Conservation (phyloP, 2,888 invertebrate genomes). For the Neoscelio sp. region DNA sequence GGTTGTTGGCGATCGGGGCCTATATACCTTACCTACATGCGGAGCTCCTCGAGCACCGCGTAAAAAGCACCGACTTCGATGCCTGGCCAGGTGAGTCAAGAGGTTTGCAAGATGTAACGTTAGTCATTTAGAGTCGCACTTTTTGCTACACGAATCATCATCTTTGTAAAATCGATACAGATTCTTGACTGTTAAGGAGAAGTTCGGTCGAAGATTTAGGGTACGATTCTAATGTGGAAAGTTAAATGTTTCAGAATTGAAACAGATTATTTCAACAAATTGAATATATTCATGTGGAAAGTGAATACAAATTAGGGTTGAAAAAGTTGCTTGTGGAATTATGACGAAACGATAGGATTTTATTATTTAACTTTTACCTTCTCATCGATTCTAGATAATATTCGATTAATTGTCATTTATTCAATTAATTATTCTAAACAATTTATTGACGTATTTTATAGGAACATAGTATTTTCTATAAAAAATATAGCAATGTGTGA, state of each 20-base stretch:
- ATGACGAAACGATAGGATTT: no score
- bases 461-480: no score
- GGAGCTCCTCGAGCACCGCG: conserved; percentile 50
- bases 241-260: conserved; percentile 3
- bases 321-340: conserved; percentile 47
- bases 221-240: conserved; percentile 32
- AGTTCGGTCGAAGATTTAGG: conserved; percentile 13
- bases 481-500: no score
- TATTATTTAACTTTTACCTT: no score
- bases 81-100: conserved; percentile 49
- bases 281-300: conserved; percentile 52
- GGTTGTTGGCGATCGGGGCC: conserved; percentile 80
- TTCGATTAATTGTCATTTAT: no score
- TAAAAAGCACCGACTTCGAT: conserved; percentile 58
- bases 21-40: conserved; percentile 66
- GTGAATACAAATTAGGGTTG: conserved; percentile 55
- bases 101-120: conserved; percentile 47
- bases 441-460: no score
- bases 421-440: no score
- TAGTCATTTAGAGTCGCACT: conserved; percentile 43
- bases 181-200: conserved; percentile 24
- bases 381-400: no score
- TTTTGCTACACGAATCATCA: conserved; percentile 53
- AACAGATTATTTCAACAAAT: conserved; percentile 62
- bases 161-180: conserved; percentile 50